Evolutionary conservation across 2,113 vertebrate genomes (phyloP).

Genomic region (Sinocyclocheilus maitianheensis): DNA sequence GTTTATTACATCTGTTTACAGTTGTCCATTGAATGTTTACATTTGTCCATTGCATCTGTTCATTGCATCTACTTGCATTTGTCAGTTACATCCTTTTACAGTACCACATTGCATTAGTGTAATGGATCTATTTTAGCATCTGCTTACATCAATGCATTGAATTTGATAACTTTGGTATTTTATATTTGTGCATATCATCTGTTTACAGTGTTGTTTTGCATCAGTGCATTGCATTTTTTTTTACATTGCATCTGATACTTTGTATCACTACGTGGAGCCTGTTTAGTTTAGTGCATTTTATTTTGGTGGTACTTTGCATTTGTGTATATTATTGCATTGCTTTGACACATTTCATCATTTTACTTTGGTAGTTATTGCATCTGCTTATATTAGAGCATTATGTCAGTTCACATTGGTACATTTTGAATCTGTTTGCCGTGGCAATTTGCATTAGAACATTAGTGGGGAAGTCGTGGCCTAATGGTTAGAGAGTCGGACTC

Average conservation of each 20-base stretch:
- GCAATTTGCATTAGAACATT: background rate
- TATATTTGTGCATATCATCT: background rate
- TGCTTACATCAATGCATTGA: background rate
- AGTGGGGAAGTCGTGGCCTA: too few relatives aligned
- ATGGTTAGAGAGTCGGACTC: too few relatives aligned
- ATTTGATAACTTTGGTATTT: background rate
- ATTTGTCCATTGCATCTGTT: background rate
- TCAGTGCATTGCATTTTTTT: background rate
- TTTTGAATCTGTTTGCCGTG: background rate
- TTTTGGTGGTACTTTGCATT: background rate
- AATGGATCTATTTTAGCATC: background rate
- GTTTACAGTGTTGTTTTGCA: background rate
- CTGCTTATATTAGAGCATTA: background rate
- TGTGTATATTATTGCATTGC: background rate
- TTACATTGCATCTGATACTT: background rate
- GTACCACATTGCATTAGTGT: background rate
- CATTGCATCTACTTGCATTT: background rate
- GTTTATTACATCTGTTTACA: background rate
- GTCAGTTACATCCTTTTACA: background rate
- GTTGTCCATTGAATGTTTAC: background rate
- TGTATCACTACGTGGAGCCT: background rate
- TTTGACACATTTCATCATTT: background rate
- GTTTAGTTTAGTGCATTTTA: background rate
- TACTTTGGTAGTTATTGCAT: background rate
- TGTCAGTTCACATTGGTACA: background rate